phyloP scores from a whole-genome alignment of 2,113 vertebrate species.

The Hoplias malabaricus region DNA sequence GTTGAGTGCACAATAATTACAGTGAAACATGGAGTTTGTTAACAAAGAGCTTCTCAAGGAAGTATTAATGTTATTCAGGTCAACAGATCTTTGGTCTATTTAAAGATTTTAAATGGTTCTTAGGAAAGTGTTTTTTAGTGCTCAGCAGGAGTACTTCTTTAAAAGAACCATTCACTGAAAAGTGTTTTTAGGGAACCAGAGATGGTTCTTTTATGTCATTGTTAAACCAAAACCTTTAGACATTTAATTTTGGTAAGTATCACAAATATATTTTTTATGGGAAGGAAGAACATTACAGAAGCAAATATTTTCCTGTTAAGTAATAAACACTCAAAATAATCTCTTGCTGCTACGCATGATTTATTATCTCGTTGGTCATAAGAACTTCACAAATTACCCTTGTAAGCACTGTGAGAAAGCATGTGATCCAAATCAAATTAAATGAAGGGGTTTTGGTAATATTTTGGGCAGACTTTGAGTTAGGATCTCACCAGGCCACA shows the following conservation, averaged over 20 bases:
- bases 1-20: no score
- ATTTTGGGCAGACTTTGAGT: constrained; percentile 19
- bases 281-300: constrained; percentile 1
- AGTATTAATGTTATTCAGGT: no score
- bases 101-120: background rate
- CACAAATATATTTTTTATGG: background rate
- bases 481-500: constrained; percentile 51
- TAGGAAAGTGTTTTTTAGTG: no score
- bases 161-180: no score
- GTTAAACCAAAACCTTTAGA: background rate
- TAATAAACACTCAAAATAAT: constrained; percentile 5
- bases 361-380: background rate
- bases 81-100: no score
- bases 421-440: background rate
- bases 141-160: no score
- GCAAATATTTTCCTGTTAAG: constrained; percentile 6
- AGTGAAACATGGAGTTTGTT: no score
- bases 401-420: background rate
- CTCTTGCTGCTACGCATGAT: background rate
- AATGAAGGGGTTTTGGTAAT: background rate
- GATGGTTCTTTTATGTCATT: background rate
- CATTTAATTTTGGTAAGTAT: background rate
- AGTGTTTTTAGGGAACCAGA: no score
- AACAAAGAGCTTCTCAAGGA: no score
- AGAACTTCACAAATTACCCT: background rate